Base-by-base conservation (phyloP, 2,888 invertebrate species). In the Archaeoteleia sp. region DNA sequence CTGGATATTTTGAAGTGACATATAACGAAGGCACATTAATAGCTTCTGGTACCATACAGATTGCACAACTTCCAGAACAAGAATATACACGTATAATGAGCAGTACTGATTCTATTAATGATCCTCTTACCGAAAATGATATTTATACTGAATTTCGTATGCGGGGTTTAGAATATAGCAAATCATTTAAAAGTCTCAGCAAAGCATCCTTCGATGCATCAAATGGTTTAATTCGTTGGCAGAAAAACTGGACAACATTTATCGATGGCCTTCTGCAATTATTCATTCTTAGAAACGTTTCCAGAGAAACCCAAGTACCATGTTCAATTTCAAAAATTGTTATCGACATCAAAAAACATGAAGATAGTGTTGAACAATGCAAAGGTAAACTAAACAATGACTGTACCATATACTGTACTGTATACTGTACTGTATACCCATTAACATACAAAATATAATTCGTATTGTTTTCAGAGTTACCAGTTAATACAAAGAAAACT, bases 381-480 rank as follows among this genome's bases (percentile, higher is more conserved):
- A 40, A 45, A 37, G 55, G 67, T 54, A 55, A 8, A 12, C 10
- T 17, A 32, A 90, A 92, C 20, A 5, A 20, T 20, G 2, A 20
- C 2, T 20, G n/a, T n/a, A n/a, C n/a, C n/a, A n/a, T n/a, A n/a
- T n/a, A n/a, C n/a, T n/a, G n/a, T n/a, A n/a, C n/a, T n/a, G n/a
- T n/a, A 77, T 95, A 93, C 80, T 87, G 94, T 0, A 90, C 95
- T 0, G 82, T 98, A 8, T 98, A 98, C 87, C 97, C 97, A 90
- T 88, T 95, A 0, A 95, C 96, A 0, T 94, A 94, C 0, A 97
- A 96, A 1, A 94, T 94, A 77, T 88, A n/a, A n/a, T n/a, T n/a
- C 97, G 6, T 91, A 93, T 8, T 90, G 91, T 30, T 48, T 30
- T 13, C 32, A 63, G 63, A 37, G 9, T 7, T 70, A 4, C 65